Conservation (phyloP, 2,888 invertebrate genomes). For the Chironomus tentans region DNA sequence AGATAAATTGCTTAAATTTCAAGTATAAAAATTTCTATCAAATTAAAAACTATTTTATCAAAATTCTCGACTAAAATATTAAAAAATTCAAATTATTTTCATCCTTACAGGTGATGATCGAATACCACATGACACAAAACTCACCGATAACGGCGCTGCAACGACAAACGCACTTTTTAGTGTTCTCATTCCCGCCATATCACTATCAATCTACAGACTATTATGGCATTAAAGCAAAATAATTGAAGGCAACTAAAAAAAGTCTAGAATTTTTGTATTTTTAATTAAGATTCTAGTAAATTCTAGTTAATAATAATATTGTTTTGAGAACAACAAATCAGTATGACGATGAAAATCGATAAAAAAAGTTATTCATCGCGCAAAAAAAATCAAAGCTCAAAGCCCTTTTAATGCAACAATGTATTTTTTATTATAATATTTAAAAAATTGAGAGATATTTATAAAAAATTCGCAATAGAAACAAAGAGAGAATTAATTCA, state of each 20-base stretch:
- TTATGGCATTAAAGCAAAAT: conserved; percentile 5
- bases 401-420: background rate
- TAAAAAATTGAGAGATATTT: too few relatives aligned
- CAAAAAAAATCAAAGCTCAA: background rate
- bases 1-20: too few relatives aligned
- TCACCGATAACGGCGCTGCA: background rate
- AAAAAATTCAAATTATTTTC: background rate
- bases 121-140: conserved; percentile 2
- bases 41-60: too few relatives aligned
- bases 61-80: too few relatives aligned
- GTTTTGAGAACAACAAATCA: background rate
- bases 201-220: background rate
- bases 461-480: too few relatives aligned
- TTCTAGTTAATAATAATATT: background rate
- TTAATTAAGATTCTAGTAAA: too few relatives aligned
- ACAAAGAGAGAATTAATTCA: background rate
- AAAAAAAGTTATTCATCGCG: background rate
- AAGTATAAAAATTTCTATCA: too few relatives aligned
- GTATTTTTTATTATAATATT: background rate
- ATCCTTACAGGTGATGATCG: background rate
- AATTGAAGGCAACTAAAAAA: background rate
- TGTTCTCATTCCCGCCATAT: conserved; percentile 17
- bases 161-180: background rate
- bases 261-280: background rate
- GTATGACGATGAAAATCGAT: too few relatives aligned